Percentiles rank a stretch among this genome's conserved stretches.
Conservation (phyloP, 2,888 invertebrate genomes). For the Idaea straminata region DNA sequence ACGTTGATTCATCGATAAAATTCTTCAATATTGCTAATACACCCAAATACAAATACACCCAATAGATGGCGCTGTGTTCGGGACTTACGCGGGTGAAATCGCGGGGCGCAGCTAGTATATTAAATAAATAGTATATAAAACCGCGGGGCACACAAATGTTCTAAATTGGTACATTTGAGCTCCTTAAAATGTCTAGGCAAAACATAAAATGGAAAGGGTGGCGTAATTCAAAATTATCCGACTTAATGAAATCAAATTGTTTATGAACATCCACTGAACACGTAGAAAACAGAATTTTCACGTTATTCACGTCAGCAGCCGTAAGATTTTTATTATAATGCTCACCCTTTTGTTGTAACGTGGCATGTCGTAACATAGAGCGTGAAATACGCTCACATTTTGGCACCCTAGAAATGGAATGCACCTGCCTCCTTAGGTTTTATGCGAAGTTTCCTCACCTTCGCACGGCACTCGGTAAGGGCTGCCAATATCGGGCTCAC, state of each 20-base stretch:
- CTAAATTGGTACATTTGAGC: neutral
- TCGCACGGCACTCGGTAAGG: slow-evolving; percentile 68
- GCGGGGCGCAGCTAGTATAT: too few relatives aligned
- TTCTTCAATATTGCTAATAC: too few relatives aligned
- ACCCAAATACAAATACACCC: too few relatives aligned
- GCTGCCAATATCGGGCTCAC: slow-evolving; percentile 76
- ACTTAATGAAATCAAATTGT: neutral
- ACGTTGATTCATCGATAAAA: too few relatives aligned
- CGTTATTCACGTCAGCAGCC: slow-evolving; percentile 51
- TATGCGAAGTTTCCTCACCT: slow-evolving; percentile 78
- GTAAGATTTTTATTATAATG: slow-evolving; percentile 74
- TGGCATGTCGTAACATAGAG: slow-evolving; percentile 41
- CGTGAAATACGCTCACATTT: slow-evolving; percentile 77
- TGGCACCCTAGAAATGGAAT: slow-evolving; percentile 74
- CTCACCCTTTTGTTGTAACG: slow-evolving; percentile 65
- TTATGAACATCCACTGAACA: neutral
- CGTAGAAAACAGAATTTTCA: slow-evolving; percentile 33
- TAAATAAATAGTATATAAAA: neutral
- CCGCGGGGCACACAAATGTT: neutral
- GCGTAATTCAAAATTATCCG: neutral
- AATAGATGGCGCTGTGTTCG: too few relatives aligned
- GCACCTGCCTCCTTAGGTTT: slow-evolving; percentile 79
- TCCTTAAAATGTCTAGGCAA: neutral
- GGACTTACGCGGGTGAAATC: too few relatives aligned
- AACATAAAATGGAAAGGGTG: neutral